Percentiles rank a stretch among this genome's conserved stretches.
phyloP scores from a whole-genome alignment of 2,797 vertebrate genomes.

The Sebastes steindachneri region DNA sequence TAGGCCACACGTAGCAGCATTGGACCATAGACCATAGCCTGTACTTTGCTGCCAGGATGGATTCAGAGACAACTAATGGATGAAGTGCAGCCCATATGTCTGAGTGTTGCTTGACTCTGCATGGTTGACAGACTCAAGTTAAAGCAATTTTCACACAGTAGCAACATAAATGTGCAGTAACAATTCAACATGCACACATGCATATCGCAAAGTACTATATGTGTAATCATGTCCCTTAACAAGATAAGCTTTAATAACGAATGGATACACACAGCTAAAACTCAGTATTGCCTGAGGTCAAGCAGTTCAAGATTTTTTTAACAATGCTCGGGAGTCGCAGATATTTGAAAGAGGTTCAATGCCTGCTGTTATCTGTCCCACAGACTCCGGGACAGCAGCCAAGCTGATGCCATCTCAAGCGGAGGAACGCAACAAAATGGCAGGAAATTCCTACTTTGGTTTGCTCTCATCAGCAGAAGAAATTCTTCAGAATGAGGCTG shows the following conservation, averaged over 20 bases:
- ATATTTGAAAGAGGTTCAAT: conserved; percentile 61
- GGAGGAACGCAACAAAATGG: conserved; percentile 79
- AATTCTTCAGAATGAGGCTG: conserved; percentile 56
- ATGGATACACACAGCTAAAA: neutral
- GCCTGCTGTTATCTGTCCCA: conserved; percentile 68
- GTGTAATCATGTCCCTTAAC: neutral
- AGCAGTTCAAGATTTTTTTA: conserved; percentile 30
- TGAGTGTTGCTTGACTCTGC: neutral
- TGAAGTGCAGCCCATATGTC: neutral
- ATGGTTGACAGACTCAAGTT: neutral
- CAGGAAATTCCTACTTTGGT: conserved; percentile 82
- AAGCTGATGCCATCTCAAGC: conserved; percentile 75
- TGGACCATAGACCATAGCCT: neutral
- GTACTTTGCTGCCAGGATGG: conserved; percentile 12
- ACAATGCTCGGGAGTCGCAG: conserved; percentile 35
- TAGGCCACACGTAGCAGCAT: conserved; percentile 29
- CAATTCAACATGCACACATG: neutral
- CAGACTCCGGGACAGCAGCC: conserved; percentile 69
- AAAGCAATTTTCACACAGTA: neutral
- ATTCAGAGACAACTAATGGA: conserved; percentile 18
- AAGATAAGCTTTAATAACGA: neutral
- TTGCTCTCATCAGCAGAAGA: conserved; percentile 61
- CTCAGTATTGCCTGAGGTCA: conserved; percentile 26
- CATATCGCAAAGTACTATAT: neutral
- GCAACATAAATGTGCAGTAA: neutral